phyloP scores from a whole-genome alignment of 2,113 vertebrate genomes.

The Nasalis larvatus region DNA sequence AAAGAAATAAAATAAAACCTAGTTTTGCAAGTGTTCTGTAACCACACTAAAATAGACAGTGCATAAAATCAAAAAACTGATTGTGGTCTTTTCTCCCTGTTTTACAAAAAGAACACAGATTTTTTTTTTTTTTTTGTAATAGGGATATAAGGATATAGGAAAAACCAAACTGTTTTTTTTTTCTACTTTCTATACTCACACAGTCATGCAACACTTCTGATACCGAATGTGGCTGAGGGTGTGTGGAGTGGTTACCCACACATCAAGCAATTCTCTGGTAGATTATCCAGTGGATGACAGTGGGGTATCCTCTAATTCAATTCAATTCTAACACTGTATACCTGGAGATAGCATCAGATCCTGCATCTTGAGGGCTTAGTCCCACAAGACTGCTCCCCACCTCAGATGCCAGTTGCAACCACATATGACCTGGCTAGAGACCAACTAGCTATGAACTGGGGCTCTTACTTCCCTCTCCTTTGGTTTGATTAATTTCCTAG shows the following conservation, averaged over 20 bases:
- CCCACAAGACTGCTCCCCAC: neutral
- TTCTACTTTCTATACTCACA: neutral
- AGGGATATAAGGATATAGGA: neutral
- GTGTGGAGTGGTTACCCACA: neutral
- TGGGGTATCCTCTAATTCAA: neutral
- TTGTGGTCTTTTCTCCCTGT: neutral
- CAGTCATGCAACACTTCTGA: neutral
- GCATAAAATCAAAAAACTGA: conserved; percentile 42
- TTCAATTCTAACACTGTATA: neutral
- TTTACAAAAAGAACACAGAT: neutral
- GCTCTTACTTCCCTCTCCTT: neutral
- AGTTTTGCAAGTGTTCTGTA: conserved; percentile 50
- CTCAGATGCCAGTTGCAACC: neutral
- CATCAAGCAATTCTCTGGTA: neutral
- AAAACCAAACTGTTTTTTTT: neutral
- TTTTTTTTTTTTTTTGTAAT: neutral
- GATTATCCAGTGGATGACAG: neutral
- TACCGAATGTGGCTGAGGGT: neutral
- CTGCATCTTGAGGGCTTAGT: neutral
- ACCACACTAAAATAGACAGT: conserved; percentile 2
- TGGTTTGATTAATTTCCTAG: neutral
- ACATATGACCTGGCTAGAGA: neutral
- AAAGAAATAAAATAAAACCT: conserved; percentile 72
- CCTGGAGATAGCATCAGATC: neutral
- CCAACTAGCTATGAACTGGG: neutral